phyloP scores from a whole-genome alignment of 2,888 invertebrate genomes.

The Drosophila macrospina region DNA sequence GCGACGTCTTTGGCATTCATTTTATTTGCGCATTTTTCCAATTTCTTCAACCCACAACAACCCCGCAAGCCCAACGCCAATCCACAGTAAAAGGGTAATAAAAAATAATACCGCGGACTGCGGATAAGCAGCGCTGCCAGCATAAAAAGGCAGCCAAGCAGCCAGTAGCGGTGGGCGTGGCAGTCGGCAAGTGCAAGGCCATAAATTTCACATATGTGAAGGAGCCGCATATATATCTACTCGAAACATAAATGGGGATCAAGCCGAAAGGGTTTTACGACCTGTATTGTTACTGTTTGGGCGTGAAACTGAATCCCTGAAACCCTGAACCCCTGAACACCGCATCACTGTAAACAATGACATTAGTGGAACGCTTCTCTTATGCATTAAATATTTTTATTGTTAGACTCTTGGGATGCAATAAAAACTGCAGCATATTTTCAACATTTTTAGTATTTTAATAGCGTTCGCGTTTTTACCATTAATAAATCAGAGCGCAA shows the following conservation, averaged over 20 bases:
- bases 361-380: conserved; percentile 48
- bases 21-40: conserved; percentile 57
- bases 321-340: neutral
- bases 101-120: conserved; percentile 59
- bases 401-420: conserved; percentile 56
- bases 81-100: conserved; percentile 15
- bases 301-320: conserved; percentile 10
- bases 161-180: conserved; percentile 44
- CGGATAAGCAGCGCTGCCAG: conserved; percentile 49
- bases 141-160: conserved; percentile 38
- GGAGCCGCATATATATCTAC: neutral
- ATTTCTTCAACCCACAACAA: conserved; percentile 11
- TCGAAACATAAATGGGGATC: conserved; percentile 15
- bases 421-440: conserved; percentile 41
- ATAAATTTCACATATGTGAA: conserved; percentile 64
- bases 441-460: conserved; percentile 34
- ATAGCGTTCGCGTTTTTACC: conserved; percentile 53
- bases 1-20: conserved; percentile 53
- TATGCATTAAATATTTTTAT: conserved; percentile 80
- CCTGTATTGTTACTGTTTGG: conserved; percentile 23
- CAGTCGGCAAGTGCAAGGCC: conserved; percentile 46
- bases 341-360: conserved; percentile 52
- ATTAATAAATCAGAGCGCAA: conserved; percentile 64
- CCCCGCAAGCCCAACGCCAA: too few species aligned
- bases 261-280: conserved; percentile 46